These are phyloP conservation scores for Diplazon laetatorius DNA, from an alignment of 2,888 invertebrate genomes.

Conservation along the genomic window DNA sequence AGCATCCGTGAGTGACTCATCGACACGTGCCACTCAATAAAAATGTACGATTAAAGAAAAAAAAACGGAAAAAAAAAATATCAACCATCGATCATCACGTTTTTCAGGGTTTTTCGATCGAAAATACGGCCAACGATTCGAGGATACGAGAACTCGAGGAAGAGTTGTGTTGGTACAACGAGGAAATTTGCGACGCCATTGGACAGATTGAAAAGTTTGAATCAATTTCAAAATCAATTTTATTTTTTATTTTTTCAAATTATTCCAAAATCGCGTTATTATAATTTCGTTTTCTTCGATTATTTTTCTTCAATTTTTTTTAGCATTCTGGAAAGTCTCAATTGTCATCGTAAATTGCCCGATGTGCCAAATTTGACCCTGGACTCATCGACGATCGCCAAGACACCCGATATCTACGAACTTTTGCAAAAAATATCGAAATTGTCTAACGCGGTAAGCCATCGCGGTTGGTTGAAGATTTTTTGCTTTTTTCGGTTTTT, in stretches of 20 bases:
- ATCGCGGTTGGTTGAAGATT: not conserved
- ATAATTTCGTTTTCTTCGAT: too few species aligned
- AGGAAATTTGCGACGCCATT: constrained; percentile 62
- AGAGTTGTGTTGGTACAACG: constrained; percentile 67
- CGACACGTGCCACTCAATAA: not conserved
- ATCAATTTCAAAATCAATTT: not conserved
- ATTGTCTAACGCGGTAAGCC: constrained; percentile 61
- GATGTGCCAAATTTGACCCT: constrained; percentile 18
- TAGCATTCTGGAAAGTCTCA: constrained; percentile 51
- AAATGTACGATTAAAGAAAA: not conserved
- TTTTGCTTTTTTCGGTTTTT: not conserved
- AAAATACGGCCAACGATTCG: constrained; percentile 56
- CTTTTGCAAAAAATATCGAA: constrained; percentile 57
- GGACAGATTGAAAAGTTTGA: constrained; percentile 64
- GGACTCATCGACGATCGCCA: constrained; percentile 7
- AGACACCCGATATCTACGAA: constrained; percentile 51
- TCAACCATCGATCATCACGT: not conserved
- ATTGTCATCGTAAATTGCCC: constrained; percentile 25
- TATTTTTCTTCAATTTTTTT: constrained; percentile 19
- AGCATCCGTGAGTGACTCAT: constrained; percentile 68
- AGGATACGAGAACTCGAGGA: constrained; percentile 67
- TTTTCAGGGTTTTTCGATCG: constrained; percentile 69
- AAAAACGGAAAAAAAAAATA: too few species aligned
- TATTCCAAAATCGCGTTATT: not conserved
- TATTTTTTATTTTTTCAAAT: not conserved